These are phyloP conservation scores for Ormyrus nitidulus DNA, from an alignment of 2,888 invertebrate species.

Conservation along the genomic window DNA sequence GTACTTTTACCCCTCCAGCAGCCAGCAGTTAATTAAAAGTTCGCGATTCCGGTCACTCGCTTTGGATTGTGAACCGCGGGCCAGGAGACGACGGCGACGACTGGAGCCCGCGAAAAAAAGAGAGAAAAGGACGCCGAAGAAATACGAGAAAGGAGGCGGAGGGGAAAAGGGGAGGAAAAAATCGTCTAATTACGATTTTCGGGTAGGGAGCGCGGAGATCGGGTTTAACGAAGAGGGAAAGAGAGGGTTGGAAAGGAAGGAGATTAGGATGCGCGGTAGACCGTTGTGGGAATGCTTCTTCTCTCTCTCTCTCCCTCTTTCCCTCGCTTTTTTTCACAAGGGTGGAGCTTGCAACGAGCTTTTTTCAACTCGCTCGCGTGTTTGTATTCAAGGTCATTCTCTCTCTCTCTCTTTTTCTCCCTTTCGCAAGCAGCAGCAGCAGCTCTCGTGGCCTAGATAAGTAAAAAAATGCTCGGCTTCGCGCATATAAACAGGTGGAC, in stretches of 20 bases:
- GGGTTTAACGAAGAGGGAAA: neutral
- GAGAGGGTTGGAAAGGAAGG: neutral
- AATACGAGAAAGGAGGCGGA: neutral
- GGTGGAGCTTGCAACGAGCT: conserved; percentile 9
- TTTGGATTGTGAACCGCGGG: conserved; percentile 51
- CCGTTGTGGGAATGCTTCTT: neutral
- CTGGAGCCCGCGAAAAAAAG: conserved; percentile 43
- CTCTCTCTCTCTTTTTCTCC: neutral
- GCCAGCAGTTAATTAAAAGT: conserved; percentile 64
- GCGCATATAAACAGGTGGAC: conserved; percentile 45
- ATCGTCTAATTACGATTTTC: conserved; percentile 54
- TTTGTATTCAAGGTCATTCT: conserved; percentile 42
- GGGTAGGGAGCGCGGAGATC: neutral
- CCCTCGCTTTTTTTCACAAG: neutral
- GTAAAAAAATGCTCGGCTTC: conserved; percentile 44
- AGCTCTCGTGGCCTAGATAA: conserved; percentile 49
- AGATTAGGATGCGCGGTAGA: conserved; percentile 40
- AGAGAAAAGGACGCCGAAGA: conserved; percentile 38
- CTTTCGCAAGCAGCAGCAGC: neutral
- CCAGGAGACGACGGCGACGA: neutral
- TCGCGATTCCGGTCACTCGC: conserved; percentile 61
- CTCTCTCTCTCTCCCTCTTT: too few relatives aligned
- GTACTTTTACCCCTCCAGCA: neutral
- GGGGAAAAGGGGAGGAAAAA: neutral
- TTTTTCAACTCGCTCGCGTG: conserved; percentile 1